Evolutionary conservation across 1,140 invertebrate genomes (phyloP), one percentile per base, ranked within the genome.

Genomic region (Rhynchophorus ferrugineus): DNA sequence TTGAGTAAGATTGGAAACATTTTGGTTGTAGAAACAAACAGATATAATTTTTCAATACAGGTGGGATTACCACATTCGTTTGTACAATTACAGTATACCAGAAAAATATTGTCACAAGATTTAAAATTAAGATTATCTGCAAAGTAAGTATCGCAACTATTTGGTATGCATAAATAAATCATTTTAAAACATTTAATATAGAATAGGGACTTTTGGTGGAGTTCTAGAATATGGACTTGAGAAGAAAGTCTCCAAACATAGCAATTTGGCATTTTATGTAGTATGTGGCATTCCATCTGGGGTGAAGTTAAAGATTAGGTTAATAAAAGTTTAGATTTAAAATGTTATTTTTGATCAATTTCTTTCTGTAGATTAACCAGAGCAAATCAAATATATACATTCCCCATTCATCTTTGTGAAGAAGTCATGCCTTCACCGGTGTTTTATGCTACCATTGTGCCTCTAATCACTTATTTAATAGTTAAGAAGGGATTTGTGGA

Each of bases 361-460:
- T 0, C 5, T 29, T 29, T 29, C 11, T 29, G 24, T 6, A 29
- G 24, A 29, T 29, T 29, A 29, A 22, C 14, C 17, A 20, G 18
- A 47, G 89, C 90, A 1, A 87, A 84, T 48, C 94, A 98, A 71
- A 84, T 82, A 0, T 95, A 93, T 65, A 74, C 83, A 14, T 89
- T 96, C 59, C 91, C 93, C 0, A 89, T 97, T 59, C 85, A 91
- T 62, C 68, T 98, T 13, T 91, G 90, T 56, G 91, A 97, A 61
- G 89, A 94, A 63, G 75, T 97, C 3, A 73, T 91, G 53, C 89
- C 92, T 1, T 83, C 85, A 14, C 87, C 94, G 0, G 75, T 97
- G 20, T 91, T 98, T 68, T 98, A 98, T 66, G 94, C 91, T 1
- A 94, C 93, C 0, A 73, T 94, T 0, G 78, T 87, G 1, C 95